These are phyloP conservation scores for Epistrophe grossulariae DNA, from an alignment of 2,888 invertebrate genomes.

Conservation along the genomic window DNA sequence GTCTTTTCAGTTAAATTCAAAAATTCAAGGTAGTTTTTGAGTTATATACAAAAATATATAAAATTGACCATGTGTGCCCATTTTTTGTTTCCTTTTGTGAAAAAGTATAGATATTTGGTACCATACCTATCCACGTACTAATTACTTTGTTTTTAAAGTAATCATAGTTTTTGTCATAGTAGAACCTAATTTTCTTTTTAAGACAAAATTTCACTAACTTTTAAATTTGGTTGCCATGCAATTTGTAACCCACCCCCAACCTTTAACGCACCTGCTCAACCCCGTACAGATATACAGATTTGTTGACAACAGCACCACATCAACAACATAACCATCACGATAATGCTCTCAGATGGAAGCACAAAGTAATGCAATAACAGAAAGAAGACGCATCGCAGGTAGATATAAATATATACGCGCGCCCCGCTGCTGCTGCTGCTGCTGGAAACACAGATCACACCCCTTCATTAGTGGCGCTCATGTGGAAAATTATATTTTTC, in stretches of 20 bases:
- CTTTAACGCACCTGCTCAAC: background rate
- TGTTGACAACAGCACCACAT: slow-evolving; percentile 22
- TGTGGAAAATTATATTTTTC: slow-evolving; percentile 76
- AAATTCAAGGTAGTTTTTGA: no score
- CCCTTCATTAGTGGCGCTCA: slow-evolving; percentile 70
- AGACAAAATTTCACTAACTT: background rate
- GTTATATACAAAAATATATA: no score
- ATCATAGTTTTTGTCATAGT: no score
- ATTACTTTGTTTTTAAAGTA: no score
- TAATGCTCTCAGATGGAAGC: slow-evolving; percentile 46
- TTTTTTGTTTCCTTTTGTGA: no score
- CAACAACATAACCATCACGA: slow-evolving; percentile 8
- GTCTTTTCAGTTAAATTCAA: no score
- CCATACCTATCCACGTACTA: no score
- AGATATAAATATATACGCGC: background rate
- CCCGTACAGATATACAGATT: background rate
- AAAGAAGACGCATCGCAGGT: slow-evolving; percentile 61
- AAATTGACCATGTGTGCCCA: no score
- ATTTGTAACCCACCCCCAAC: slow-evolving; percentile 30
- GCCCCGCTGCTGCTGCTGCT: background rate
- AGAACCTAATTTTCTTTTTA: background rate
- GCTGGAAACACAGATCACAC: slow-evolving; percentile 58
- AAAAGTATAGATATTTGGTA: no score
- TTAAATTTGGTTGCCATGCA: slow-evolving; percentile 63
- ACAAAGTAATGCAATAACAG: slow-evolving; percentile 63